Conservation (phyloP, 2,113 vertebrate genomes). For the Nycticorax nycticorax region DNA sequence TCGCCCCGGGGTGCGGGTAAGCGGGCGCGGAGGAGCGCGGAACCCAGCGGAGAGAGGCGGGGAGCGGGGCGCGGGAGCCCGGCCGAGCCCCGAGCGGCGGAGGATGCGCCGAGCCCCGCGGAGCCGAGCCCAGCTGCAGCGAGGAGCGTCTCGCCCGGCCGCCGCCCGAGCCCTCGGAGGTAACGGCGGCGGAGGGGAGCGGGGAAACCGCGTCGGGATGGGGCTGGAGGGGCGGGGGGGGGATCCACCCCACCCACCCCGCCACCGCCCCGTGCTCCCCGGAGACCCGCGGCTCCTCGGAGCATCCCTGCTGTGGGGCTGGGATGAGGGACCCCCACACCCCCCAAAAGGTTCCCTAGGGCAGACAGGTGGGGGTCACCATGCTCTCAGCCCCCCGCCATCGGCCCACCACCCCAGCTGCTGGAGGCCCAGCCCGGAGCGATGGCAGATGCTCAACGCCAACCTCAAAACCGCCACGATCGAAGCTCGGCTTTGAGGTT, state of each 20-base stretch:
- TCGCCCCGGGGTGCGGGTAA: neutral
- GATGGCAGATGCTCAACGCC: neutral
- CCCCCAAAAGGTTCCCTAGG: neutral
- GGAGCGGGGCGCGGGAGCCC: conserved; percentile 8
- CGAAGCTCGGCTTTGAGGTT: conserved; percentile 49
- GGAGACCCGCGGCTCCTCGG: neutral
- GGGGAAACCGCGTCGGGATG: neutral
- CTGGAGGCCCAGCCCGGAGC: neutral
- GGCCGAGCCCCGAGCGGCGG: conserved; percentile 16
- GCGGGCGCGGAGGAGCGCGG: neutral
- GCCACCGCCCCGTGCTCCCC: neutral
- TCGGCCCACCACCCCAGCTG: neutral
- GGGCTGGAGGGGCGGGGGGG: no score
- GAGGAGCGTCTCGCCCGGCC: neutral
- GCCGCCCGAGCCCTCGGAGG: conserved; percentile 5
- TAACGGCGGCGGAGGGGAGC: neutral
- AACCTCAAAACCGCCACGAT: conserved; percentile 21
- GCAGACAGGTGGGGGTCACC: neutral
- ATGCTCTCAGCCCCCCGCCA: neutral
- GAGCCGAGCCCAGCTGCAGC: conserved; percentile 29
- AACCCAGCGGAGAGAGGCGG: neutral
- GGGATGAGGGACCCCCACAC: neutral
- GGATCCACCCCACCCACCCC: neutral
- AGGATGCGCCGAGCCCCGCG: conserved; percentile 39
- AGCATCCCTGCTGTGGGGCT: neutral